A percentile compares a stretch with the other conserved stretches of the same genome.
These are phyloP conservation scores for Lepidiolamprologus cunningtoni DNA, from an alignment of 2,113 vertebrate species.

Conservation along the genomic window DNA sequence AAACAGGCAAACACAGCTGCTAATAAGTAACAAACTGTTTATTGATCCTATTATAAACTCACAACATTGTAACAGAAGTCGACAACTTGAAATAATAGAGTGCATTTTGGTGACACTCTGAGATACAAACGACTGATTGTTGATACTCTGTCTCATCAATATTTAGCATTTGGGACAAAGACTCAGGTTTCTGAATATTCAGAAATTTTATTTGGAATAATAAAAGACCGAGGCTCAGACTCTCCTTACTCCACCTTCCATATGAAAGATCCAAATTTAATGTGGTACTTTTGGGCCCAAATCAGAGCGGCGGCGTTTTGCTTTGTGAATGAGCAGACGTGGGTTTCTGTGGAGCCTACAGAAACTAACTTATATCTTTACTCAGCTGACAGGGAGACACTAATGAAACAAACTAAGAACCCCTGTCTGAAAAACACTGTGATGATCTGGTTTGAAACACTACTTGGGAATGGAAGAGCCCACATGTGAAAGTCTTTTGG, in stretches of 20 bases:
- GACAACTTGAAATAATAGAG: not conserved
- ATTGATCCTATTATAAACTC: not conserved
- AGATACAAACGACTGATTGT: not conserved
- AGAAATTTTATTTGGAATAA: not conserved
- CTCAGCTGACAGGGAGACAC: accelerated
- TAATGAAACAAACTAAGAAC: not conserved
- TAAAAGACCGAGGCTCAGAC: not conserved
- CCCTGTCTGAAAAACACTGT: no score
- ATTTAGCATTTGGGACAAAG: not conserved
- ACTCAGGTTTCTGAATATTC: not conserved
- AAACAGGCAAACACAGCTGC: not conserved
- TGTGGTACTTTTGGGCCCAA: not conserved
- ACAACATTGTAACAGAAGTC: not conserved
- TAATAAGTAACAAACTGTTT: not conserved
- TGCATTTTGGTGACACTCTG: not conserved
- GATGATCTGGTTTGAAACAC: no score
- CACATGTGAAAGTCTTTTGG: not conserved
- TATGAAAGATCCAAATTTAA: not conserved
- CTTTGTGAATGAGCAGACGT: accelerated
- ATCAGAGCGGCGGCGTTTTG: not conserved
- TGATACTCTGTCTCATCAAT: not conserved
- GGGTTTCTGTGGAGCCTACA: not conserved
- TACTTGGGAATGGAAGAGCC: no score
- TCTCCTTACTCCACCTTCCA: not conserved
- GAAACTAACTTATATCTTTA: not conserved